Percentiles rank a stretch among this genome's conserved stretches.
Conservation (phyloP, 2,113 vertebrate genomes). For the zebrafish (Danio rerio) region DNA sequence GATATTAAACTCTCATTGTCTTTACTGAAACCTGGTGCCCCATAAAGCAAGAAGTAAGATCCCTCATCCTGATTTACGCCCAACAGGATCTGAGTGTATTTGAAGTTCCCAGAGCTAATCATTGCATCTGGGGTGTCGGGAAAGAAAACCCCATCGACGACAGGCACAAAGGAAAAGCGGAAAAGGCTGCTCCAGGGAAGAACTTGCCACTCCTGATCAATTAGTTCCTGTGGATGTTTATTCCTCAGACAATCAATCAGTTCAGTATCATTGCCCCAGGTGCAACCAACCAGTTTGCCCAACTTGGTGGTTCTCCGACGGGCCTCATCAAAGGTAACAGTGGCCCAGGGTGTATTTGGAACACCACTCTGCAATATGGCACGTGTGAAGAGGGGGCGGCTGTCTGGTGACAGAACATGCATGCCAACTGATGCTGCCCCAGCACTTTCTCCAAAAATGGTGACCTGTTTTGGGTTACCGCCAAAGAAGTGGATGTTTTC, state of each 20-base stretch:
- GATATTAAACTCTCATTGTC: constrained; percentile 91
- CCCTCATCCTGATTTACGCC: constrained; percentile 93
- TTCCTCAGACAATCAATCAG: constrained; percentile 82
- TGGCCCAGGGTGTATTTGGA: constrained; percentile 90
- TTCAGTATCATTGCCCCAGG: constrained; percentile 82
- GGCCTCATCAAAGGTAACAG: constrained; percentile 80
- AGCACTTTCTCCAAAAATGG: constrained; percentile 92
- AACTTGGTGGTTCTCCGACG: constrained; percentile 80
- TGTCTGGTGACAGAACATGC: constrained; percentile 84
- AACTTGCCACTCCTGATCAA: constrained; percentile 85
- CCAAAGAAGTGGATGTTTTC: constrained; percentile 86
- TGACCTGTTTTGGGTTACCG: constrained; percentile 86
- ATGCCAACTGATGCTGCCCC: constrained; percentile 86
- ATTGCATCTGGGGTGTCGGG: constrained; percentile 85
- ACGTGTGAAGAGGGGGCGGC: constrained; percentile 82
- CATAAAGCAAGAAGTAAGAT: constrained; percentile 89
- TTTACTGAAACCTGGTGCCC: constrained; percentile 92
- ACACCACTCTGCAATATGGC: constrained; percentile 88
- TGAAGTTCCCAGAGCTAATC: constrained; percentile 81
- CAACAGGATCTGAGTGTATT: constrained; percentile 82
- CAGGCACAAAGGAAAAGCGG: constrained; percentile 90
- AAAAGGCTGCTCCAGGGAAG: constrained; percentile 81
- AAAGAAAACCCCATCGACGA: constrained; percentile 87
- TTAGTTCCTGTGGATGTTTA: constrained; percentile 80
- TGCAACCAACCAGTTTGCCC: constrained; percentile 82